phyloP scores from a whole-genome alignment of 2,888 invertebrate genomes.

The Resseliella maxima region DNA sequence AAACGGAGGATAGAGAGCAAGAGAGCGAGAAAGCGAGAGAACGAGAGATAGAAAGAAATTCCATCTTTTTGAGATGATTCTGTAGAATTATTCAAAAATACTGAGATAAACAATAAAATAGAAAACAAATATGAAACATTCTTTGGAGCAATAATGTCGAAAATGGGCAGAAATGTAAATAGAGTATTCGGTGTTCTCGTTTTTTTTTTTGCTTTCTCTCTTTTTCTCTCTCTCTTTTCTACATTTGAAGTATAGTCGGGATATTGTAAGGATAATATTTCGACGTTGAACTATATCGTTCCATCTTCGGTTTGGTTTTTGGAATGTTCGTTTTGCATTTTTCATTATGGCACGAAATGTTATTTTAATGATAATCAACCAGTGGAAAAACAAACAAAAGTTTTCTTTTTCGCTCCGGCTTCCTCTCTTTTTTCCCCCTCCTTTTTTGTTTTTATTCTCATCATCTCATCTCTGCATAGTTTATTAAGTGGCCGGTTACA shows the following conservation, averaged over 20 bases:
- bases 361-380: neutral
- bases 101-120: constrained; percentile 47
- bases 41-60: neutral
- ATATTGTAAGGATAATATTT: neutral
- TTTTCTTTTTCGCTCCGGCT: neutral
- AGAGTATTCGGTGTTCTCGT: neutral
- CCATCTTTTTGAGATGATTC: constrained; percentile 21
- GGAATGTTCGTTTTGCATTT: neutral
- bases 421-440: neutral
- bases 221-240: neutral
- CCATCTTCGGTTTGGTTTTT: neutral
- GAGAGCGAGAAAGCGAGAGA: too few relatives aligned
- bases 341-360: neutral
- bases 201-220: neutral
- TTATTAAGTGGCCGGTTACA: neutral
- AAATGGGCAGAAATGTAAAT: neutral
- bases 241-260: too few relatives aligned
- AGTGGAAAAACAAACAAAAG: neutral
- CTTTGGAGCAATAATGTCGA: neutral
- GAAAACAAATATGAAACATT: constrained; percentile 38
- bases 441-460: too few relatives aligned
- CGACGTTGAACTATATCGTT: neutral
- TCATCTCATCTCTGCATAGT: neutral
- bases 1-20: neutral
- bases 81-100: constrained; percentile 41